Percentiles rank a stretch among this genome's conserved stretches.
phyloP scores from a whole-genome alignment of 2,113 vertebrate genomes.

The Nothocercus nigrocapillus region DNA sequence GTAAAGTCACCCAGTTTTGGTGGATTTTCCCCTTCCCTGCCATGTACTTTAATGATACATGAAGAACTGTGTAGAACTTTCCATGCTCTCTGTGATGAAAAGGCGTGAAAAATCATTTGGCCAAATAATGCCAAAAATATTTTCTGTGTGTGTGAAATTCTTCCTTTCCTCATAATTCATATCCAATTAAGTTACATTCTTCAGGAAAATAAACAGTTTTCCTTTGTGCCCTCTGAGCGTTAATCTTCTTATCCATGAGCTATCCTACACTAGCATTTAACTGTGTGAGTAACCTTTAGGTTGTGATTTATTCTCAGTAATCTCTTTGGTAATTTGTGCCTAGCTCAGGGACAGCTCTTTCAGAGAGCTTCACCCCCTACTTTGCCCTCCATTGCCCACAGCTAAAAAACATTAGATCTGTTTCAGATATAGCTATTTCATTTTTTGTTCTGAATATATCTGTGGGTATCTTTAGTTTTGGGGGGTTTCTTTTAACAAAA shows the following conservation, averaged over 20 bases:
- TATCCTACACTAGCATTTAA: neutral
- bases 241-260: neutral
- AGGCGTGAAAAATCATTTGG: neutral
- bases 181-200: neutral
- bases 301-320: neutral
- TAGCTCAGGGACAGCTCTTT: neutral
- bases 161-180: rapidly evolving
- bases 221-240: neutral
- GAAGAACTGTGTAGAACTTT: neutral
- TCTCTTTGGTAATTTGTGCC: neutral
- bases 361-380: neutral
- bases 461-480: neutral
- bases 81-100: neutral
- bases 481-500: neutral
- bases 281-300: neutral
- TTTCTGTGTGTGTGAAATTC: neutral
- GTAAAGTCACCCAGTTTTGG: neutral
- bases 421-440: neutral
- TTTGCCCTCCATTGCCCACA: rapidly evolving
- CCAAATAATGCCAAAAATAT: neutral
- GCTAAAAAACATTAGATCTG: neutral
- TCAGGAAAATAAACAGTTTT: neutral
- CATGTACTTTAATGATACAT: neutral
- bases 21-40: neutral
- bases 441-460: neutral